Percentiles rank a stretch among this genome's conserved stretches.
phyloP scores from a whole-genome alignment of 2,888 invertebrate species.

The Callinectes sapidus region DNA sequence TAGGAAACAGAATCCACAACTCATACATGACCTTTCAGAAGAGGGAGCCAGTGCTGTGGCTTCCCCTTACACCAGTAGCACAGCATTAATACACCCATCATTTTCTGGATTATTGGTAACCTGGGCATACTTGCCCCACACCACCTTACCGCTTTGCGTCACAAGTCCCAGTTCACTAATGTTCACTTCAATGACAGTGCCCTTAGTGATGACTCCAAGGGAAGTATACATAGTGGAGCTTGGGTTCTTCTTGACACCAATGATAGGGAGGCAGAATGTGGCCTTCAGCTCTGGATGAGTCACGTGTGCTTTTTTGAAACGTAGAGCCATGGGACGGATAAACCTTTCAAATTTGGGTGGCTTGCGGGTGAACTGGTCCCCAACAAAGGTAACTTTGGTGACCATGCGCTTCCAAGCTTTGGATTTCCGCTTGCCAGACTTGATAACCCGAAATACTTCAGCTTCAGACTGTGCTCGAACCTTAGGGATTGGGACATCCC shows the following conservation, averaged over 20 bases:
- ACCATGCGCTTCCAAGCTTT: slow-evolving; percentile 99
- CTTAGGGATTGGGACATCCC: slow-evolving; percentile 99
- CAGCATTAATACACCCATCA: slow-evolving; percentile 99
- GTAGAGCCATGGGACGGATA: slow-evolving; percentile 96
- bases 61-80: slow-evolving; percentile 84
- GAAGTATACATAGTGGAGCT: slow-evolving; percentile 97
- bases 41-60: not conserved
- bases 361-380: slow-evolving; percentile 98
- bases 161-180: slow-evolving; percentile 98
- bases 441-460: slow-evolving; percentile 95
- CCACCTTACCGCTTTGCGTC: slow-evolving; percentile 98
- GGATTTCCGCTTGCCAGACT: slow-evolving; percentile 91
- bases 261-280: slow-evolving; percentile 96
- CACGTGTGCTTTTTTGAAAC: slow-evolving; percentile 98
- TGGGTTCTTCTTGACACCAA: slow-evolving; percentile 99
- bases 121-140: slow-evolving; percentile 99
- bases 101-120: slow-evolving; percentile 99
- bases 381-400: slow-evolving; percentile 98
- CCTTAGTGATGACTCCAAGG: slow-evolving; percentile 98
- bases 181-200: slow-evolving; percentile 97
- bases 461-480: slow-evolving; percentile 97
- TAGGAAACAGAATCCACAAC: not conserved
- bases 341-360: slow-evolving; percentile 99
- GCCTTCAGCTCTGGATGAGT: slow-evolving; percentile 99
- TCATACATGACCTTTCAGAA: not conserved